Conservation (phyloP, 2,888 invertebrate genomes). For the Pemphredon lugubris region DNA sequence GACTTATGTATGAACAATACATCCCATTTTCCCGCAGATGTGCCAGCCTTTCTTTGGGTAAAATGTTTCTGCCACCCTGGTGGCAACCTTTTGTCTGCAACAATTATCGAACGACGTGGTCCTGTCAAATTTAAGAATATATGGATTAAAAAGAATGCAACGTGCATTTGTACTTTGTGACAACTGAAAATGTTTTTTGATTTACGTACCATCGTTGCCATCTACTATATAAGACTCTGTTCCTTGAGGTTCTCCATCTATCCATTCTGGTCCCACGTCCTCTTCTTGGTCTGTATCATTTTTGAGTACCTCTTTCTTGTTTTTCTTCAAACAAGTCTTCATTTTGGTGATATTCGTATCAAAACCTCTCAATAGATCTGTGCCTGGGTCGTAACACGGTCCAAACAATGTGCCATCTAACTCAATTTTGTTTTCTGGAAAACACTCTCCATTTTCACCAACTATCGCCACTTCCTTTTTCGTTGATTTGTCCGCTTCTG, state of each 20-base stretch:
- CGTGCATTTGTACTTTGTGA: no score
- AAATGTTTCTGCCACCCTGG: conserved; percentile 91
- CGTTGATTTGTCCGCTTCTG: conserved; percentile 59
- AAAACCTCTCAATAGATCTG: conserved; percentile 71
- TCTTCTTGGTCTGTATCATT: conserved; percentile 71
- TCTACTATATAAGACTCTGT: conserved; percentile 78
- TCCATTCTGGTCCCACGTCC: conserved; percentile 76
- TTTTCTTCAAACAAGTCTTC: conserved; percentile 67
- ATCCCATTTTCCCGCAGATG: conserved; percentile 91
- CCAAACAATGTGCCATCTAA: conserved; percentile 60
- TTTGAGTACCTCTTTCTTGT: conserved; percentile 65
- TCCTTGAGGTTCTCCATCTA: conserved; percentile 78
- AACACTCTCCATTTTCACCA: conserved; percentile 52
- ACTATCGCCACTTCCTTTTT: conserved; percentile 66
- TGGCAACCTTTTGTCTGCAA: conserved; percentile 88
- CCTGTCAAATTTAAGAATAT: conserved; percentile 63
- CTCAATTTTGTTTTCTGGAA: conserved; percentile 51
- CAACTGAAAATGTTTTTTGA: no score
- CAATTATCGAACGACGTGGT: conserved; percentile 83
- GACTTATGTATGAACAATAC: conserved; percentile 87
- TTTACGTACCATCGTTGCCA: conserved; percentile 72
- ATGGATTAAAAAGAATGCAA: no score
- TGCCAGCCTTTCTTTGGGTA: conserved; percentile 86
- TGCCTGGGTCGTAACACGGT: conserved; percentile 70
- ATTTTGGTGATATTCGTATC: conserved; percentile 69